These are phyloP conservation scores for Ypsolopha sequella DNA, from an alignment of 2,888 invertebrate species.

Conservation along the genomic window DNA sequence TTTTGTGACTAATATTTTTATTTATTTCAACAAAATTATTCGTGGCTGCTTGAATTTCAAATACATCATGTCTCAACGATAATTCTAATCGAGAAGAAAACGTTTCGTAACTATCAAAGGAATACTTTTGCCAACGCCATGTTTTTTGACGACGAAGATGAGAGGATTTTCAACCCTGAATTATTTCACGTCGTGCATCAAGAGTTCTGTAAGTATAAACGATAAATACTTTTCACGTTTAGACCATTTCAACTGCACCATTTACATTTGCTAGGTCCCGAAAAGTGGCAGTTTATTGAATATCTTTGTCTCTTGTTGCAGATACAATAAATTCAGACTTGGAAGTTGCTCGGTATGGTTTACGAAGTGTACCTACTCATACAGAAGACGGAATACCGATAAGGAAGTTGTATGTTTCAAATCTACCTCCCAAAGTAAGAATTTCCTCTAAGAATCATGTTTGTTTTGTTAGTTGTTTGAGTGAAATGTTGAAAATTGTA, in stretches of 20 bases:
- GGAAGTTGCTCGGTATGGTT: constrained; percentile 28
- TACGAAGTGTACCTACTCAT: constrained; percentile 51
- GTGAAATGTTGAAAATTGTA: neutral
- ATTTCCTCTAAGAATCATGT: neutral
- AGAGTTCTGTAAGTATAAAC: constrained; percentile 38
- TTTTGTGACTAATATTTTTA: constrained; percentile 42
- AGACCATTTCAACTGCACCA: neutral
- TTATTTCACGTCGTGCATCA: constrained; percentile 44
- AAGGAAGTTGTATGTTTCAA: constrained; percentile 69
- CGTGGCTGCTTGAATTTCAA: constrained; percentile 25
- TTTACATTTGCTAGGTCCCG: constrained; percentile 6
- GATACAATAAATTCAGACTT: constrained; percentile 37
- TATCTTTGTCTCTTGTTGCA: constrained; percentile 23
- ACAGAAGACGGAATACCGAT: constrained; percentile 72
- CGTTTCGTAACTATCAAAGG: neutral
- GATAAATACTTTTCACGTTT: neutral
- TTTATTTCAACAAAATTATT: constrained; percentile 48
- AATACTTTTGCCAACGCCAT: constrained; percentile 24
- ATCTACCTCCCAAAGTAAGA: constrained; percentile 67
- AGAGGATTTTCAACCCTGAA: constrained; percentile 40
- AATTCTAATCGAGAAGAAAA: constrained; percentile 10
- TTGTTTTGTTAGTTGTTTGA: too few relatives aligned
- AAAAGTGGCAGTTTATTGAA: neutral
- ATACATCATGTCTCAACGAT: constrained; percentile 28
- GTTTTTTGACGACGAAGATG: constrained; percentile 48